phyloP scores from a whole-genome alignment of 2,888 invertebrate genomes.

The Xestia ashworthii region DNA sequence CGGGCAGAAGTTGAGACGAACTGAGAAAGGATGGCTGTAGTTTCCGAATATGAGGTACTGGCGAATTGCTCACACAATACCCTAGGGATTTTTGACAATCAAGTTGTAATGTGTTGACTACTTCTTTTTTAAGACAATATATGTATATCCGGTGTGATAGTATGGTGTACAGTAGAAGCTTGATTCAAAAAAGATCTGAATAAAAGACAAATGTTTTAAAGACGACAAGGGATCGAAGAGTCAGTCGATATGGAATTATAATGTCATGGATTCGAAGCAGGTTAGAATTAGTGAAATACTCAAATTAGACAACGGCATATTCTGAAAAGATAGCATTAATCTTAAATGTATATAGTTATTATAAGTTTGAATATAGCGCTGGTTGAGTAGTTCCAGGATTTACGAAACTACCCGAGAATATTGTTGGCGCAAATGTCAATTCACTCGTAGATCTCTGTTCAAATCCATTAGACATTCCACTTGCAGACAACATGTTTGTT shows the following conservation, averaged over 20 bases:
- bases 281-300: not conserved
- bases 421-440: conserved; percentile 4
- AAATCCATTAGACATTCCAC: conserved; percentile 46
- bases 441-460: conserved; percentile 23
- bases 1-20: conserved; percentile 20
- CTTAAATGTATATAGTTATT: not conserved
- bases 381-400: not conserved
- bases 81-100: not conserved
- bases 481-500: conserved; percentile 52
- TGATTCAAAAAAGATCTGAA: not conserved
- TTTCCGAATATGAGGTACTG: not conserved
- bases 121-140: not conserved
- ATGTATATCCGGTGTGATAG: not conserved
- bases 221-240: not conserved
- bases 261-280: not conserved
- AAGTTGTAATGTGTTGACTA: not conserved
- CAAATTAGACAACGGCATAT: not conserved
- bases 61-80: not conserved
- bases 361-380: not conserved
- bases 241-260: not conserved
- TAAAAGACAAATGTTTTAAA: not conserved
- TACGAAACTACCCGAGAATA: not conserved
- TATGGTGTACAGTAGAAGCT: not conserved
- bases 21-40: not conserved
- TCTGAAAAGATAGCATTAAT: not conserved